Base-by-base conservation (phyloP, 2,797 vertebrate species). In the Etheostoma perlongum region DNA sequence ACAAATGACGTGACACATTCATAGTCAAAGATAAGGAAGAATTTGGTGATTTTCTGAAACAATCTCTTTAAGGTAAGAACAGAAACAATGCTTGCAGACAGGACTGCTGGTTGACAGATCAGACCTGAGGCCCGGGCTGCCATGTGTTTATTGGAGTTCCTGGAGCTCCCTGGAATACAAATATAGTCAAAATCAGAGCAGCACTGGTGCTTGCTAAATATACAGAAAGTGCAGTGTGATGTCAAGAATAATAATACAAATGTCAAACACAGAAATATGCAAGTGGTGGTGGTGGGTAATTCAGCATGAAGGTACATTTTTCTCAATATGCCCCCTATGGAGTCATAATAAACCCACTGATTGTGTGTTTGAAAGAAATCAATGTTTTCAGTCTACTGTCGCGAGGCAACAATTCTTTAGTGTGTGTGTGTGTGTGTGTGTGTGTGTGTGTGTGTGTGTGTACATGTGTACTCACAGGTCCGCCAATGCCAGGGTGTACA, bases 71-170 rank as follows among this genome's bases (percentile, higher is more conserved):
- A 58, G 16, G n/a, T 30, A 79, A 81, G 15, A 66, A 71, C 2
- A 71, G n/a, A 73, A 54, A 61, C 19, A 72, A 44, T 63, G 65
- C 46, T 76, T 63, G 83, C 55, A 82, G 73, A 66, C 42, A 74
- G 73, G 63, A 67, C 59, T 60, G 58, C 49, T 53, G 53, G 58
- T 46, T 88, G 82, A 75, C 58, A 78, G 82, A 88, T 96, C 96
- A 91, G 87, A 98, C 97, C 97, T 98, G 96, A 62, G 97, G 97
- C 69, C 97, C 97, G 0, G 96, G 91, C 93, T 97, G 96, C 96
- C 95, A 97, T 74, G 85, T 86, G 87, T 91, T 94, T 88, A 92
- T 89, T 69, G 91, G 85, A 33, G 95, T 93, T 93, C 97, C 97
- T 70, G 96, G 96, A 84, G 97, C 97, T 90, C 97, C 97, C 98